These are phyloP conservation scores for Ia io DNA, from an alignment of 2,113 vertebrate genomes.

Conservation along the genomic window DNA sequence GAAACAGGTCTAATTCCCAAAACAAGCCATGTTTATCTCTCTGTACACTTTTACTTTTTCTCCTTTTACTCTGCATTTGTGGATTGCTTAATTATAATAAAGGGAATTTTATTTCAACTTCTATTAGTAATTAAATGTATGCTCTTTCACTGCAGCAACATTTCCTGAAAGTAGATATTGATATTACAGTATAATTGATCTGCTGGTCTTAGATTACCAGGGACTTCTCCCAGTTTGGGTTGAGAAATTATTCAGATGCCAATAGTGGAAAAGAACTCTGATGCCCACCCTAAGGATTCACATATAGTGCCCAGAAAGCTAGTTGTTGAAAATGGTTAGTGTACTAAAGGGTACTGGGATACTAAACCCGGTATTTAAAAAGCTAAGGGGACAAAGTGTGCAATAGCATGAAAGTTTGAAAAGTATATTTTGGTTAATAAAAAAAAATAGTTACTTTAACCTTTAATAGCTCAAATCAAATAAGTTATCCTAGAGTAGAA, in stretches of 20 bases:
- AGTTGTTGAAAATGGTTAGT: background rate
- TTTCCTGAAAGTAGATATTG: slow-evolving; percentile 71
- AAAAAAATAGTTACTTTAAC: background rate
- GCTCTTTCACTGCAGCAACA: slow-evolving; percentile 59
- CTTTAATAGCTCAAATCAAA: background rate
- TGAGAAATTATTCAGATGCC: slow-evolving; percentile 43
- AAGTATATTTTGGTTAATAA: background rate
- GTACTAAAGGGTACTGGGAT: background rate
- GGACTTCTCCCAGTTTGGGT: slow-evolving; percentile 26
- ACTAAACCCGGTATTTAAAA: background rate
- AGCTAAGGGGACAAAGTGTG: background rate
- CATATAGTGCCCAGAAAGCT: background rate
- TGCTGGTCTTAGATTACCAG: slow-evolving; percentile 45
- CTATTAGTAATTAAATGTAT: slow-evolving; percentile 36
- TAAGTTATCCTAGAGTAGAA: background rate
- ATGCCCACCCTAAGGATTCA: background rate
- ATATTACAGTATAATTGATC: slow-evolving; percentile 57
- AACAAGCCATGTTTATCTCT: background rate
- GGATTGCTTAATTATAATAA: background rate
- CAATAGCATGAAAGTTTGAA: background rate
- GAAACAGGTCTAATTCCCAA: background rate
- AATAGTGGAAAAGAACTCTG: background rate
- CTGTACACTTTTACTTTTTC: background rate
- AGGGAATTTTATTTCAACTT: background rate
- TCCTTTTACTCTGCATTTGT: background rate